These are phyloP conservation scores for Antheraea pernyi DNA, from an alignment of 1,140 invertebrate genomes.

Conservation along the genomic window DNA sequence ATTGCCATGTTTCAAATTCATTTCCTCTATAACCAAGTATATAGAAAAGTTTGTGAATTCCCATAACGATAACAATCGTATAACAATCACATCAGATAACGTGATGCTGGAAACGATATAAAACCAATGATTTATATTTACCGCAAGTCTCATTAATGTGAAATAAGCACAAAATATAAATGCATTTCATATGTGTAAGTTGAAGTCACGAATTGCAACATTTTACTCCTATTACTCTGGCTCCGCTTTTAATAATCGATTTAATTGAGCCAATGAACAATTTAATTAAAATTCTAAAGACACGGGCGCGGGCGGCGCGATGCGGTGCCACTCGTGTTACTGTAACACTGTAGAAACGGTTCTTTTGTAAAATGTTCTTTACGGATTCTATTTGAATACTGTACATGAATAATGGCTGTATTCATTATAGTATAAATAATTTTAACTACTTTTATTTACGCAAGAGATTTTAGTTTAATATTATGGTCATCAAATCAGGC, in stretches of 20 bases:
- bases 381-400: background rate
- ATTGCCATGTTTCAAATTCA: too few relatives aligned
- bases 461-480: too few relatives aligned
- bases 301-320: constrained; percentile 38
- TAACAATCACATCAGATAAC: background rate
- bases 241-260: constrained; percentile 54
- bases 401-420: background rate
- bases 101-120: background rate
- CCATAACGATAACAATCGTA: too few relatives aligned
- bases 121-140: background rate
- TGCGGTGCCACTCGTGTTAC: constrained; percentile 32
- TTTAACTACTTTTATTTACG: too few relatives aligned
- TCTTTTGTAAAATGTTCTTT: background rate
- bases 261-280: constrained; percentile 69
- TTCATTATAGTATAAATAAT: too few relatives aligned
- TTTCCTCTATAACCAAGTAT: too few relatives aligned
- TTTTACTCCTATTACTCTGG: constrained; percentile 24
- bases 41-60: too few relatives aligned
- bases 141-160: background rate
- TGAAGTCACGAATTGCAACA: constrained; percentile 30
- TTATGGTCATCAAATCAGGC: too few relatives aligned
- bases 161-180: background rate
- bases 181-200: constrained; percentile 8
- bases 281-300: constrained; percentile 72
- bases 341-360: constrained; percentile 13